A percentile compares a stretch with the other conserved stretches of the same genome.
Evolutionary conservation across 2,113 vertebrate genomes (phyloP).

Genomic region (Struthidea cinerea): DNA sequence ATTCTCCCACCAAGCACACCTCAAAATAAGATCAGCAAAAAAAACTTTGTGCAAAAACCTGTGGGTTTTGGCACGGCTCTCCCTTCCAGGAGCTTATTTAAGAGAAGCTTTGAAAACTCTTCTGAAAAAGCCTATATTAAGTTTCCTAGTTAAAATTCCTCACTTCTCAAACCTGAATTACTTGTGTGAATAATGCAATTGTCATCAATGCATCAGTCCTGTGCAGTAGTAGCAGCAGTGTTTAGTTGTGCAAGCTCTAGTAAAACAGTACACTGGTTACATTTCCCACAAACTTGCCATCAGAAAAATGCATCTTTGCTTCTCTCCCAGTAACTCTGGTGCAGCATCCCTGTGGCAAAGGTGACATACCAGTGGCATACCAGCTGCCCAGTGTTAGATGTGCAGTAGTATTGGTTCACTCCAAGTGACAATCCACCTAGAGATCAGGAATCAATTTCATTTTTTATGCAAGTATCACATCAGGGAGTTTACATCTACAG

Average conservation of each 20-base stretch:
- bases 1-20: background rate
- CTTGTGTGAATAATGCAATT: background rate
- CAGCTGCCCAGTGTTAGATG: background rate
- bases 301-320: background rate
- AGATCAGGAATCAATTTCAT: background rate
- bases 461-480: fast-evolving
- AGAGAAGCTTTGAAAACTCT: background rate
- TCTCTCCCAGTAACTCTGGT: background rate
- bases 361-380: fast-evolving
- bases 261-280: background rate
- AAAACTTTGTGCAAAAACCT: background rate
- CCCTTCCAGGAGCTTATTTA: background rate
- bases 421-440: background rate
- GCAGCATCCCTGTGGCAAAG: background rate
- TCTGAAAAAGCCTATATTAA: background rate
- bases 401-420: background rate
- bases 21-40: background rate
- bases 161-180: background rate
- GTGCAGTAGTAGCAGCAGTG: background rate
- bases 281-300: background rate
- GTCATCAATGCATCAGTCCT: too few relatives aligned
- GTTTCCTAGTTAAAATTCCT: background rate
- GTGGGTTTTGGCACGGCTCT: background rate
- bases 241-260: too few relatives aligned
- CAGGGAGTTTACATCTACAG: background rate